Percentiles rank a stretch among this genome's conserved stretches.
Evolutionary conservation across 2,888 invertebrate genomes (phyloP).

Genomic region (Euplagia quadripunctaria): DNA sequence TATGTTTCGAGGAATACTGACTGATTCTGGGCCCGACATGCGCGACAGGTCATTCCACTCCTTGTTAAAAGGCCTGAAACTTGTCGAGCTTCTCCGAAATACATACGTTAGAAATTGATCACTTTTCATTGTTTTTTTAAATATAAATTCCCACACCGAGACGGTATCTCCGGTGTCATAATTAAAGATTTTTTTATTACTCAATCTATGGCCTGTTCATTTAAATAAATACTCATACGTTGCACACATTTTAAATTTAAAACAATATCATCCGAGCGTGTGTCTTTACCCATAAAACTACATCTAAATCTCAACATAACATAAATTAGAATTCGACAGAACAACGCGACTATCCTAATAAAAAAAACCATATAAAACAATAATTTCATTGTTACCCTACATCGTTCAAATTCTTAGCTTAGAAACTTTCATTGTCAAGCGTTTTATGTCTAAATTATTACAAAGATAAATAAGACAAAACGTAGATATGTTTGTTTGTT

Average conservation of each 20-base stretch:
- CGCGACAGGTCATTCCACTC: too few relatives aligned
- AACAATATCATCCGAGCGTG: neutral
- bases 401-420: constrained; percentile 36
- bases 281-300: constrained; percentile 31
- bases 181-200: neutral
- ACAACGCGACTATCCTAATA: constrained; percentile 29
- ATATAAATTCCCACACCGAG: neutral
- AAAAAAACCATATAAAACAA: constrained; percentile 40
- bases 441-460: constrained; percentile 51
- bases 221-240: neutral
- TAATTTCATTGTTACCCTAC: constrained; percentile 33
- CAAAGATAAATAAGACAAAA: constrained; percentile 30
- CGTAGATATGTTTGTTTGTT: constrained; percentile 28
- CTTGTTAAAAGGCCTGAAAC: too few relatives aligned
- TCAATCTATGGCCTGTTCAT: neutral
- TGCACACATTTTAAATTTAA: neutral
- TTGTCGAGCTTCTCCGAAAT: too few relatives aligned
- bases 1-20: too few relatives aligned
- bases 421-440: constrained; percentile 46
- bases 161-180: neutral
- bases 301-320: constrained; percentile 26
- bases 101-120: too few relatives aligned
- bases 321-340: constrained; percentile 43
- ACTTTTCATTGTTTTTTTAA: neutral
- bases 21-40: too few relatives aligned